These are phyloP conservation scores for Cotesia glomerata DNA, from an alignment of 1,140 invertebrate species.

Conservation along the genomic window DNA sequence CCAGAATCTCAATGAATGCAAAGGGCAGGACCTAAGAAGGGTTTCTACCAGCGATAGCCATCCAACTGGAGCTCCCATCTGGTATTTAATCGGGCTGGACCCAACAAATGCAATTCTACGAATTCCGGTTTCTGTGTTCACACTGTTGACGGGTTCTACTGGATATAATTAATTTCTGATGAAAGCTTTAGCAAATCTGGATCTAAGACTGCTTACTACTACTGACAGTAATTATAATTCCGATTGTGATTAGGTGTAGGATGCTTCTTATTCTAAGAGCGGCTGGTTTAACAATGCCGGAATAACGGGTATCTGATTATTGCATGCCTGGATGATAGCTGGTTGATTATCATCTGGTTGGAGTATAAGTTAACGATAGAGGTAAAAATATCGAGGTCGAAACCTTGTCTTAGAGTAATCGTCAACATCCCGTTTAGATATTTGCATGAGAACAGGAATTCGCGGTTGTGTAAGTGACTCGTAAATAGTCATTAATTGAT, in stretches of 20 bases:
- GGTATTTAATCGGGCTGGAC: conserved; percentile 14
- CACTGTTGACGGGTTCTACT: not conserved
- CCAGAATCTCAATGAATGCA: conserved; percentile 30
- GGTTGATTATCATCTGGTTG: too few relatives aligned
- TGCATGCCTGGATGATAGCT: too few relatives aligned
- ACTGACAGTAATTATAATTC: too few relatives aligned
- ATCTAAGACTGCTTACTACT: too few relatives aligned
- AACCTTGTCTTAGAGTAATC: conserved; percentile 2
- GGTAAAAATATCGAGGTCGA: conserved; percentile 12
- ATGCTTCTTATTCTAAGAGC: too few relatives aligned
- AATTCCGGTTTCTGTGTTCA: not conserved
- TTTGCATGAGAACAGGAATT: not conserved
- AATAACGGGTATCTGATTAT: too few relatives aligned
- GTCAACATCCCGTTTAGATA: not conserved
- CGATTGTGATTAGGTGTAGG: too few relatives aligned
- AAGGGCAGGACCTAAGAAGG: conserved; percentile 18
- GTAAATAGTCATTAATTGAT: too few relatives aligned
- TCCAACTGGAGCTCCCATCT: conserved; percentile 3
- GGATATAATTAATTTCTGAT: too few relatives aligned
- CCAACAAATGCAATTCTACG: conserved; percentile 19
- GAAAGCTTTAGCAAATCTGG: too few relatives aligned
- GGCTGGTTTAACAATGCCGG: too few relatives aligned
- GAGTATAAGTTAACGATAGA: not conserved
- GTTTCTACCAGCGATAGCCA: not conserved
- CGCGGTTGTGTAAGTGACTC: too few relatives aligned